These are phyloP conservation scores for Propsilocerus akamusi DNA, from an alignment of 1,140 invertebrate genomes.

Conservation along the genomic window DNA sequence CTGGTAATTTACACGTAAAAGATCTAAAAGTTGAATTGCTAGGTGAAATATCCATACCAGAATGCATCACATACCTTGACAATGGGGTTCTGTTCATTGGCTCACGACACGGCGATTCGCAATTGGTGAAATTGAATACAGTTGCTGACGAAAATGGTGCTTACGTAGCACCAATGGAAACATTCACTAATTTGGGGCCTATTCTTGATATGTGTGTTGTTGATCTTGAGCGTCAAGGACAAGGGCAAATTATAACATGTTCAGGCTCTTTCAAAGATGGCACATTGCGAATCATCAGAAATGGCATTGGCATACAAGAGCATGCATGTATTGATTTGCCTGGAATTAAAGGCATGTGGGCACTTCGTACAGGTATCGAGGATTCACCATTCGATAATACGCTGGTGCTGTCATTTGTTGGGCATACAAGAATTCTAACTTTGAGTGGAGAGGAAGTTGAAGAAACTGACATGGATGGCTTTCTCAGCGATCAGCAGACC, in stretches of 20 bases:
- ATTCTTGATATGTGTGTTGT: conserved; percentile 97
- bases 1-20: conserved; percentile 57
- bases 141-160: conserved; percentile 69
- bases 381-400: conserved; percentile 53
- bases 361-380: conserved; percentile 53
- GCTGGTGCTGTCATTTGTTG: conserved; percentile 83
- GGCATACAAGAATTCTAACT: conserved; percentile 75
- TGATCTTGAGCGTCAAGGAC: conserved; percentile 88
- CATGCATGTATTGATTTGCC: conserved; percentile 92
- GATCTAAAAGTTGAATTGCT: conserved; percentile 87
- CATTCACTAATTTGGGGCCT: conserved; percentile 91
- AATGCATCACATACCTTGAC: conserved; percentile 97
- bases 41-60: conserved; percentile 88
- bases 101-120: conserved; percentile 89
- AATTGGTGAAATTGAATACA: conserved; percentile 79
- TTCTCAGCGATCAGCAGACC: conserved; percentile 79
- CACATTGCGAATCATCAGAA: conserved; percentile 88
- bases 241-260: conserved; percentile 95
- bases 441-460: conserved; percentile 91
- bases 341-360: conserved; percentile 96
- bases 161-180: conserved; percentile 89
- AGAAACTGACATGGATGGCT: conserved; percentile 83
- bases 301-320: conserved; percentile 95
- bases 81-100: conserved; percentile 97
- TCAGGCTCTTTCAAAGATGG: conserved; percentile 95